These are phyloP conservation scores for Xiphias gladius DNA, from an alignment of 2,113 vertebrate genomes.

Conservation along the genomic window DNA sequence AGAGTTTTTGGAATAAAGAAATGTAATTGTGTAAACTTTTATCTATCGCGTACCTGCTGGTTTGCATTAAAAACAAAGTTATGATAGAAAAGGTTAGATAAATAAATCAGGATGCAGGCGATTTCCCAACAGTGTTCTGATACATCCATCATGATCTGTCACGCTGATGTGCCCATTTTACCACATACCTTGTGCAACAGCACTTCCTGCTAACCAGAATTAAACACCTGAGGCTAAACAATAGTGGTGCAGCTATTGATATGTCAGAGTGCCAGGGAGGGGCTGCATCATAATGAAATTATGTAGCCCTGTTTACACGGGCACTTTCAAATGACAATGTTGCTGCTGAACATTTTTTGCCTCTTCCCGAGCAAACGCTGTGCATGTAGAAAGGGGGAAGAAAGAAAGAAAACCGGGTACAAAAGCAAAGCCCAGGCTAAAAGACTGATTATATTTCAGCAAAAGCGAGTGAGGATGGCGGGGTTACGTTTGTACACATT, in stretches of 20 bases:
- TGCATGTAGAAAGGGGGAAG: conserved; percentile 32
- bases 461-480: conserved; percentile 52
- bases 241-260: conserved; percentile 58
- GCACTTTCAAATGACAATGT: conserved; percentile 73
- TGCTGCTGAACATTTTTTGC: conserved; percentile 66
- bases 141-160: conserved; percentile 57
- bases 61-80: conserved; percentile 23
- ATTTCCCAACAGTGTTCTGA: conserved; percentile 67
- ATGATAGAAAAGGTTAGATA: neutral
- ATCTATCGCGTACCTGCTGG: neutral
- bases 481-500: conserved; percentile 78
- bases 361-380: conserved; percentile 57
- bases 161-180: conserved; percentile 52
- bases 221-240: conserved; percentile 78
- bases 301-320: conserved; percentile 79
- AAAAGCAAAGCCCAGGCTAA: conserved; percentile 68
- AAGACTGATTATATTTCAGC: conserved; percentile 80
- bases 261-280: conserved; percentile 68
- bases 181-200: conserved; percentile 69
- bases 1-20: conserved; percentile 5
- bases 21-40: neutral
- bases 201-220: conserved; percentile 74
- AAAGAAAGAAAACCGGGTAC: conserved; percentile 33
- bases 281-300: conserved; percentile 68
- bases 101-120: conserved; percentile 26